Conservation (phyloP, 2,888 invertebrate genomes). For the Macaria notata region DNA sequence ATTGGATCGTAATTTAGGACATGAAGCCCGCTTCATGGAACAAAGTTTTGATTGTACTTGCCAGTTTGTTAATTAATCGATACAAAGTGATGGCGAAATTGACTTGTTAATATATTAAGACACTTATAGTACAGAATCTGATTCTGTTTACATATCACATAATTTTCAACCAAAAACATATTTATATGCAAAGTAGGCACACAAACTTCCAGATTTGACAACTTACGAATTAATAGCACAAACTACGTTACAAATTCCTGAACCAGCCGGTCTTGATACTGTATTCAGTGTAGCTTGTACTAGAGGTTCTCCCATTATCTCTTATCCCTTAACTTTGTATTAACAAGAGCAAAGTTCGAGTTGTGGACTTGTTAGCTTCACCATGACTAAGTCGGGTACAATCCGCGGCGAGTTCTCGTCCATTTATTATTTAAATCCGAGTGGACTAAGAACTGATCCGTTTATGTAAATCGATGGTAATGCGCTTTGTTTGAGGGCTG, state of each 20-base stretch:
- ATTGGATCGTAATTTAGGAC: conserved; percentile 5
- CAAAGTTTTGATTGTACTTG: neutral
- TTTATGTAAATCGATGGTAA: conserved; percentile 71
- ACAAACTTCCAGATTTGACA: too few relatives aligned
- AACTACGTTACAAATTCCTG: too few relatives aligned
- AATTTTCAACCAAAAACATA: too few relatives aligned
- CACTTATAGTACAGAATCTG: too few relatives aligned
- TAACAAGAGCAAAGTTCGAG: conserved; percentile 7
- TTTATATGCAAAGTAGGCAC: too few relatives aligned
- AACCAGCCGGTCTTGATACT: too few relatives aligned
- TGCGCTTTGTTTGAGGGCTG: conserved; percentile 47
- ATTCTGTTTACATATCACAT: too few relatives aligned
- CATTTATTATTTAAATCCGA: conserved; percentile 67
- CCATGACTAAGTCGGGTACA: conserved; percentile 17
- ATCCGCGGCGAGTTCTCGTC: conserved; percentile 38
- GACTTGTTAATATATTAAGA: too few relatives aligned
- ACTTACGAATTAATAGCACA: too few relatives aligned
- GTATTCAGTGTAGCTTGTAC: too few relatives aligned
- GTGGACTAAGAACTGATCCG: conserved; percentile 61
- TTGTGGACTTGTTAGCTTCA: conserved; percentile 17
- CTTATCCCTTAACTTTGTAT: conserved; percentile 9
- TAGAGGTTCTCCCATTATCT: conserved; percentile 7
- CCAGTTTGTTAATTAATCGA: too few relatives aligned
- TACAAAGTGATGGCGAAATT: too few relatives aligned
- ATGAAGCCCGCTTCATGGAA: neutral